phyloP scores from a whole-genome alignment of 2,888 invertebrate genomes.

The Habroteleia sp. region DNA sequence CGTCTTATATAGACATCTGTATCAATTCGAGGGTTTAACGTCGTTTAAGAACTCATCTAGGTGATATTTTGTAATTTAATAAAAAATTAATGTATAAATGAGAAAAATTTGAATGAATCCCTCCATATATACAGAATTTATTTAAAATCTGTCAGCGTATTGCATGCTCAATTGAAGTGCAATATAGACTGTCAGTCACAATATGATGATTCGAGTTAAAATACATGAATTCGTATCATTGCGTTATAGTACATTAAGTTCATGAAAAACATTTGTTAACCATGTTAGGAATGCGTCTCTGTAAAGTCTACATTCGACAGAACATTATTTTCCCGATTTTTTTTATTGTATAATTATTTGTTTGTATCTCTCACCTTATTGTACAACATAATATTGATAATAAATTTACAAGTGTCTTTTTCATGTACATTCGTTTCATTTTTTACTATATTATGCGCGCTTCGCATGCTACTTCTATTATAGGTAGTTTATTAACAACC shows the following conservation, averaged over 20 bases:
- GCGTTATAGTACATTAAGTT: conserved; percentile 24
- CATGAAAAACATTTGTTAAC: conserved; percentile 17
- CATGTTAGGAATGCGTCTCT: conserved; percentile 2
- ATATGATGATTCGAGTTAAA: conserved; percentile 12
- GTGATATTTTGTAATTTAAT: conserved; percentile 40
- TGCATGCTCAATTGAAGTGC: conserved; percentile 25
- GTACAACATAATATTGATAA: conserved; percentile 69
- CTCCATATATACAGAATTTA: not conserved
- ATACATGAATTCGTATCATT: conserved; percentile 23
- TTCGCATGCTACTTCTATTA: too few species aligned
- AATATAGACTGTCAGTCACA: conserved; percentile 10
- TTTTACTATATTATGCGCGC: too few species aligned
- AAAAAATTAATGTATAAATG: conserved; percentile 1
- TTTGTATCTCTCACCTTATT: conserved; percentile 65
- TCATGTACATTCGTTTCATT: conserved; percentile 47
- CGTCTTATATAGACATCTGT: too few species aligned
- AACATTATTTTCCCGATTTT: conserved; percentile 14
- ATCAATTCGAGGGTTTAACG: conserved; percentile 1
- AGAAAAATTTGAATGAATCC: conserved; percentile 4
- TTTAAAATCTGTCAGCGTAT: not conserved
- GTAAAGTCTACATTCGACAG: conserved; percentile 10
- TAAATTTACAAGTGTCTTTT: conserved; percentile 72
- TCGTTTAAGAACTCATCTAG: not conserved
- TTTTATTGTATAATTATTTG: conserved; percentile 41
- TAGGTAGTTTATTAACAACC: too few species aligned